These are phyloP conservation scores for Scytalopus superciliaris DNA, from an alignment of 2,113 vertebrate genomes.

Conservation along the genomic window DNA sequence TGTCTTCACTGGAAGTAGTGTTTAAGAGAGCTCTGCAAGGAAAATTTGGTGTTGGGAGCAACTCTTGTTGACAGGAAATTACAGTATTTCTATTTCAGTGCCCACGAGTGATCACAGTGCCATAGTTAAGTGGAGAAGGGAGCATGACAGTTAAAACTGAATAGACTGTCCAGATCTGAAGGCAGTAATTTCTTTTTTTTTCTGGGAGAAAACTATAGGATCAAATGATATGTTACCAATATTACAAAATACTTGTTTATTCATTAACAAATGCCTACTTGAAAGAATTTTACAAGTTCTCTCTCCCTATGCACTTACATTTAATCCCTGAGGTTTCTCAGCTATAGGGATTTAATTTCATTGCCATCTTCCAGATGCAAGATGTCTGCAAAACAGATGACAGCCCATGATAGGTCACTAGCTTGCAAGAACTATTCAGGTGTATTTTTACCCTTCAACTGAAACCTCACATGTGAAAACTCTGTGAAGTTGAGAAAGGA, in stretches of 20 bases:
- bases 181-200: background rate
- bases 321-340: background rate
- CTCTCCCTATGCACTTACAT: background rate
- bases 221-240: background rate
- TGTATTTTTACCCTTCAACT: background rate
- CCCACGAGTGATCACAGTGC: background rate
- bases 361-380: background rate
- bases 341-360: background rate
- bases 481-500: background rate
- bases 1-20: background rate
- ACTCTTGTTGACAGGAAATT: background rate
- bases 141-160: background rate
- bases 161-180: background rate
- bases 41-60: background rate
- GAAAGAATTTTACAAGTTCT: background rate
- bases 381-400: background rate
- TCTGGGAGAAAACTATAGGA: background rate
- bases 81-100: background rate
- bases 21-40: background rate
- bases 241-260: background rate
- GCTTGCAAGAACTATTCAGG: background rate
- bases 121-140: background rate
- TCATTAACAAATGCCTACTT: background rate
- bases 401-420: background rate
- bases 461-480: background rate